phyloP scores from a whole-genome alignment of 1,140 invertebrate genomes.

The Orchesella cincta region DNA sequence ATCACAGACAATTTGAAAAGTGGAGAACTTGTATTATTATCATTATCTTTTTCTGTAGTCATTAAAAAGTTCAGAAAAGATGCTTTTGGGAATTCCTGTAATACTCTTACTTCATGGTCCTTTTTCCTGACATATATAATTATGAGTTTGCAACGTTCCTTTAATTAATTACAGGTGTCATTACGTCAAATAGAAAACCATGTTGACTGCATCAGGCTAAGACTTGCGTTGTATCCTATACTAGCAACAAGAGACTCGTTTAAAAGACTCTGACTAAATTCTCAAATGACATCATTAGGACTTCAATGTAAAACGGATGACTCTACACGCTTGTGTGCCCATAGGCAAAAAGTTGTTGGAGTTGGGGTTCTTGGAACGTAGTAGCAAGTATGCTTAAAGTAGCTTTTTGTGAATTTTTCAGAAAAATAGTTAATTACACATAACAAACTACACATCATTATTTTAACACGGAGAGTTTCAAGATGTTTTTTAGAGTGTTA shows the following conservation, averaged over 20 bases:
- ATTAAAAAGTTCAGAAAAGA: slow-evolving; percentile 14
- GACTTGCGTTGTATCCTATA: not conserved
- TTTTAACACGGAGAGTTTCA: too few species aligned
- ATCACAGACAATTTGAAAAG: too few species aligned
- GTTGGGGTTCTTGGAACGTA: too few species aligned
- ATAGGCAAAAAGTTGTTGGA: too few species aligned
- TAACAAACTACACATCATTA: too few species aligned
- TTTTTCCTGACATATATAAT: not conserved
- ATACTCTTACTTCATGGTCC: not conserved
- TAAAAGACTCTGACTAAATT: slow-evolving; percentile 16
- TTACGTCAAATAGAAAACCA: not conserved
- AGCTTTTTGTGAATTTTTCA: too few species aligned
- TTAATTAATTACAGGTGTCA: slow-evolving; percentile 21
- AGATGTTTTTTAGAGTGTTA: too few species aligned
- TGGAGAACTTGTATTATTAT: too few species aligned
- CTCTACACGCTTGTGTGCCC: too few species aligned
- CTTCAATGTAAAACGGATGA: too few species aligned
- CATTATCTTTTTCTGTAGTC: not conserved
- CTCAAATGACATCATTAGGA: slow-evolving; percentile 11
- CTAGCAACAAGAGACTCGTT: slow-evolving; percentile 9
- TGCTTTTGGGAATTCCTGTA: not conserved
- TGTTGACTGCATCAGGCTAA: not conserved
- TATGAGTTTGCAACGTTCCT: not conserved
- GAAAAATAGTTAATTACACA: too few species aligned
- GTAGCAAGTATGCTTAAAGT: too few species aligned